Base-by-base conservation (phyloP, 1,140 invertebrate genomes). In the Drosophila ficusphila region DNA sequence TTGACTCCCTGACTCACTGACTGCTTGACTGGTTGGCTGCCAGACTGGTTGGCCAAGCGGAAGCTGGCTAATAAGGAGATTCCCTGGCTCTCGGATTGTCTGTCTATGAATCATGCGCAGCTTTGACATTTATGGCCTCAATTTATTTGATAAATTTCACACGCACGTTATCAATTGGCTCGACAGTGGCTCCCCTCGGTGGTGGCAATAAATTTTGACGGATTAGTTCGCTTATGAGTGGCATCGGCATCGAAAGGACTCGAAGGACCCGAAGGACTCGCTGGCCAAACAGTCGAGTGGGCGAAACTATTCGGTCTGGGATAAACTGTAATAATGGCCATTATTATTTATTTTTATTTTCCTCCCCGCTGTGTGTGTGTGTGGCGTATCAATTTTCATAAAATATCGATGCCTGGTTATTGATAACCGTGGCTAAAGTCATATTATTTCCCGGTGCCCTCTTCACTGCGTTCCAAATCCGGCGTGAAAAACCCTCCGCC, bases 61-160 rank as follows among this genome's bases (percentile, higher is more conserved):
- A 82, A 74, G 79, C 79, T 64, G 79, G 41, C 72, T 76, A 67
- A 81, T 76, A 72, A 81, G 72, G 38, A 48, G 47, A 57, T 19
- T 51, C 44, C 34, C 39, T 7, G 16, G 2, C 18, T 39, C 19
- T 11, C 38, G 18, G 48, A 5, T 38, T 65, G 31, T 49, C 46
- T 70, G 61, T 86, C 51, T 73, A 82, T 88, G 82, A 82, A 88
- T 82, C 82, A 82, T 82, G 78, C 77, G 69, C 78, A 65, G 74
- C 82, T 88, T 61, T 78, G 82, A 88, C 82, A 88, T 88, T 88
- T 88, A 88, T 88, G 77, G 78, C 83, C 78, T 72, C 77, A 88
- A 88, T 88, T 88, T 88, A 88, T 88, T 88, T 88, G 82, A 88
- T 88, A 88, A 88, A 88, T 88, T 88, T 88, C 82, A 78, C 82